A percentile compares a stretch with the other conserved stretches of the same genome.
Evolutionary conservation across 1,140 invertebrate genomes (phyloP).

Genomic region (Megalopta genalis): DNA sequence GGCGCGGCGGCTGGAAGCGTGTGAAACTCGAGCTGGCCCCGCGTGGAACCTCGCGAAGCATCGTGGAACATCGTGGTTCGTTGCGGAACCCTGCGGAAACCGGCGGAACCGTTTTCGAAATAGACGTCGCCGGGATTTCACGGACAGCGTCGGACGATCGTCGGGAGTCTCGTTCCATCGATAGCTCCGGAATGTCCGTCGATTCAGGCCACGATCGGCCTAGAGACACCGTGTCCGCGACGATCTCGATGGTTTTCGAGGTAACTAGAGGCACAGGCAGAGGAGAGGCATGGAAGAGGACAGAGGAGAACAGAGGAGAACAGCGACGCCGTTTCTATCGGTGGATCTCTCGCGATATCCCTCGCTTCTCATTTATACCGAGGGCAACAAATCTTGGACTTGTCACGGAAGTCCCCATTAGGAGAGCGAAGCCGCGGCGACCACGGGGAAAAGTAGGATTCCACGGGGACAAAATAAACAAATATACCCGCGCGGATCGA

Average conservation of each 20-base stretch:
- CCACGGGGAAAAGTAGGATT: slow-evolving; percentile 16
- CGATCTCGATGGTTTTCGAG: slow-evolving; percentile 36
- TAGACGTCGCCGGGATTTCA: slow-evolving; percentile 13
- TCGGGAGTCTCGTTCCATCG: slow-evolving; percentile 30
- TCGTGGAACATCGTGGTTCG: no score
- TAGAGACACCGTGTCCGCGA: slow-evolving; percentile 37
- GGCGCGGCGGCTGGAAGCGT: no score
- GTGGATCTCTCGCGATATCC: slow-evolving; percentile 48
- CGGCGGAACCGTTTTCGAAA: slow-evolving; percentile 22
- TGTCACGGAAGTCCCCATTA: slow-evolving; percentile 59
- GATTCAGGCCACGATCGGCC: slow-evolving; percentile 46
- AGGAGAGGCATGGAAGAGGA: neutral
- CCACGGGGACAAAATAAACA: slow-evolving; percentile 7
- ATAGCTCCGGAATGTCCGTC: slow-evolving; percentile 34
- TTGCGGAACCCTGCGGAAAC: no score
- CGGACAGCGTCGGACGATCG: slow-evolving; percentile 33
- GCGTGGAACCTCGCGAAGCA: no score
- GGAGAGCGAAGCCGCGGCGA: neutral
- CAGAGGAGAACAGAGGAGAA: no score
- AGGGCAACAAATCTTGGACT: slow-evolving; percentile 50
- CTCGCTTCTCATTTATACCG: slow-evolving; percentile 56
- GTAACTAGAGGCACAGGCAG: neutral
- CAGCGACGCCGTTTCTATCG: slow-evolving; percentile 52
- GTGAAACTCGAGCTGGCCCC: no score
- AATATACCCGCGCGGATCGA: slow-evolving; percentile 13